Evolutionary conservation across 2,888 invertebrate genomes (phyloP).

Genomic region (Nomada goodeniana): DNA sequence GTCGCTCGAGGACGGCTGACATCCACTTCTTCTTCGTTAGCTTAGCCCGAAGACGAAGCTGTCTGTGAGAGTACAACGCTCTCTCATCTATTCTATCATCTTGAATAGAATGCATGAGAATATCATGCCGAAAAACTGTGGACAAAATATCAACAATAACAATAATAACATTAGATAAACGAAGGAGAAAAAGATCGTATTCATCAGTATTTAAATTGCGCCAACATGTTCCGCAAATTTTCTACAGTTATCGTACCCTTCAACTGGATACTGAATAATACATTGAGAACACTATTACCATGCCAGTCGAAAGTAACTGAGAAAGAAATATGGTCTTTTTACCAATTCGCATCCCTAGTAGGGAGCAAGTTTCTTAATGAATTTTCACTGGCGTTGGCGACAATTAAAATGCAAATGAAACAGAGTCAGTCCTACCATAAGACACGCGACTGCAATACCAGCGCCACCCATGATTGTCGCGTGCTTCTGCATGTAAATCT

Average conservation of each 20-base stretch:
- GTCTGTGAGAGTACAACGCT: slow-evolving; percentile 35
- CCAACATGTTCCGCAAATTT: too few relatives aligned
- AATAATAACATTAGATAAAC: background rate
- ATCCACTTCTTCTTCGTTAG: slow-evolving; percentile 47
- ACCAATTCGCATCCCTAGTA: background rate
- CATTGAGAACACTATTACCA: background rate
- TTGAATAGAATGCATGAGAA: slow-evolving; percentile 94
- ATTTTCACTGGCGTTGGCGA: background rate
- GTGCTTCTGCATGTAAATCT: slow-evolving; percentile 90
- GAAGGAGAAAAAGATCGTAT: background rate
- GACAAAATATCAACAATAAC: slow-evolving; percentile 67
- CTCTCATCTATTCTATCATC: slow-evolving; percentile 88
- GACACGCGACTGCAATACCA: slow-evolving; percentile 92
- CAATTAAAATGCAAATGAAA: slow-evolving; percentile 33
- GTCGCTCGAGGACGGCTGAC: slow-evolving; percentile 51
- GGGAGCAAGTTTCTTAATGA: slow-evolving; percentile 7
- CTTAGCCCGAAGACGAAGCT: slow-evolving; percentile 26
- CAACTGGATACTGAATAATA: background rate
- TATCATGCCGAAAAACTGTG: slow-evolving; percentile 93
- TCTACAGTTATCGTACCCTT: background rate
- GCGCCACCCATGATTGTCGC: slow-evolving; percentile 92
- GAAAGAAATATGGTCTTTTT: background rate
- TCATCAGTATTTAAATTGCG: too few relatives aligned
- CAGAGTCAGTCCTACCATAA: slow-evolving; percentile 88
- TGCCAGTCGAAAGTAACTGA: background rate